Evolutionary conservation across 2,797 vertebrate genomes (phyloP).

Genomic region (Thripadectes ignobilis): DNA sequence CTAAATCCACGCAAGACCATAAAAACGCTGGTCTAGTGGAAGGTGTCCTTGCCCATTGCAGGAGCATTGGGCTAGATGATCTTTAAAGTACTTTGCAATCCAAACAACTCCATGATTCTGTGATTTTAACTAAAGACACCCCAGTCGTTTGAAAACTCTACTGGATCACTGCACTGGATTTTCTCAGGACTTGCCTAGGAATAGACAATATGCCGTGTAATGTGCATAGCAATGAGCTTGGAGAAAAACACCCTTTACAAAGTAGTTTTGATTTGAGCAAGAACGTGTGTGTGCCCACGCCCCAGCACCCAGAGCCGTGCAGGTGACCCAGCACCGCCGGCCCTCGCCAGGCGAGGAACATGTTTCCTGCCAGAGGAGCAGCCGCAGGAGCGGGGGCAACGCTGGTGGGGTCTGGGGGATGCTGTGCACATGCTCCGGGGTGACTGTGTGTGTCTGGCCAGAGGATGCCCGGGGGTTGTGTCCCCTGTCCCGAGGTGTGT

Average conservation of each 20-base stretch:
- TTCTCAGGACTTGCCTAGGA: not conserved
- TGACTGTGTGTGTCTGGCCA: too few species aligned
- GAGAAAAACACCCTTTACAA: not conserved
- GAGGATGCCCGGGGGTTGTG: too few species aligned
- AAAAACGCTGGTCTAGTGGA: not conserved
- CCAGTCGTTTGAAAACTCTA: not conserved
- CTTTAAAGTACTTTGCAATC: not conserved
- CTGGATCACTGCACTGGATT: not conserved
- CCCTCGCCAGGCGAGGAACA: fast-evolving
- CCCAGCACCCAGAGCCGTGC: not conserved
- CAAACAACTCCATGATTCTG: not conserved
- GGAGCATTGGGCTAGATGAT: not conserved
- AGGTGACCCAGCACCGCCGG: not conserved
- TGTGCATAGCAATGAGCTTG: not conserved
- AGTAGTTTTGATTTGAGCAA: not conserved
- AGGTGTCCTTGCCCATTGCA: not conserved
- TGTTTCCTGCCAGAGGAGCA: not conserved
- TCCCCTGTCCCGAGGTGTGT: too few species aligned
- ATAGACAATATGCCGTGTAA: not conserved
- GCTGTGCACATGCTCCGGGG: not conserved
- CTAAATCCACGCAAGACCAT: not conserved
- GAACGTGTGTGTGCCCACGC: not conserved
- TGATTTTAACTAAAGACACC: not conserved
- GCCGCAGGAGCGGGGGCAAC: not conserved
- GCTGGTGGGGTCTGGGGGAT: not conserved